Evolutionary conservation across 2,113 vertebrate species (phyloP).

Genomic region (Crotalus tigris): DNA sequence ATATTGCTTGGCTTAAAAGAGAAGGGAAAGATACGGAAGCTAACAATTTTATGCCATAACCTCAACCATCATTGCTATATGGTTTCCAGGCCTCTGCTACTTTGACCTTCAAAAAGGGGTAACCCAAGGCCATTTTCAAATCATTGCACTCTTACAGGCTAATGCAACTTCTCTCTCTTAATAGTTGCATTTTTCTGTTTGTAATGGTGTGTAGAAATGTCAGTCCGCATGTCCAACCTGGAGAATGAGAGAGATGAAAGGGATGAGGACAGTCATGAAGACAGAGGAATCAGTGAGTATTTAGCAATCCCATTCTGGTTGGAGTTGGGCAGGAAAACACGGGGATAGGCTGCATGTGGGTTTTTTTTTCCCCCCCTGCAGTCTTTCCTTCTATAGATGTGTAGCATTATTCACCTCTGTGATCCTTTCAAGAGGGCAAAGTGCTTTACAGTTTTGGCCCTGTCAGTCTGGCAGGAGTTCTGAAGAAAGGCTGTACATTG

Average conservation of each 20-base stretch:
- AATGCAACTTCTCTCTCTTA: slow-evolving; percentile 30
- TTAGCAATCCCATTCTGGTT: not conserved
- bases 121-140: not conserved
- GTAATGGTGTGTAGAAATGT: slow-evolving; percentile 85
- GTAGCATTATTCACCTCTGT: not conserved
- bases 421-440: not conserved
- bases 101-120: not conserved
- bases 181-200: slow-evolving; percentile 61
- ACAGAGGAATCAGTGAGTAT: slow-evolving; percentile 95
- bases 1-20: not conserved
- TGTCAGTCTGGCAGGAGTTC: not conserved
- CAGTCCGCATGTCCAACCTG: slow-evolving; percentile 98
- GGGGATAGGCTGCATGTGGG: not conserved
- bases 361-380: slow-evolving; percentile 3
- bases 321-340: not conserved
- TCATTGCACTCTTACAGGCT: not conserved
- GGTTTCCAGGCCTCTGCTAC: not conserved
- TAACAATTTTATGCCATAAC: not conserved
- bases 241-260: slow-evolving; percentile 95
- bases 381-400: not conserved
- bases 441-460: slow-evolving; percentile 8
- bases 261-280: slow-evolving; percentile 95
- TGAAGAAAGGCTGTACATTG: not conserved
- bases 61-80: not conserved
- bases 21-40: not conserved